These are phyloP conservation scores for Sebastes minor DNA, from an alignment of 2,797 vertebrate genomes.

Conservation along the genomic window DNA sequence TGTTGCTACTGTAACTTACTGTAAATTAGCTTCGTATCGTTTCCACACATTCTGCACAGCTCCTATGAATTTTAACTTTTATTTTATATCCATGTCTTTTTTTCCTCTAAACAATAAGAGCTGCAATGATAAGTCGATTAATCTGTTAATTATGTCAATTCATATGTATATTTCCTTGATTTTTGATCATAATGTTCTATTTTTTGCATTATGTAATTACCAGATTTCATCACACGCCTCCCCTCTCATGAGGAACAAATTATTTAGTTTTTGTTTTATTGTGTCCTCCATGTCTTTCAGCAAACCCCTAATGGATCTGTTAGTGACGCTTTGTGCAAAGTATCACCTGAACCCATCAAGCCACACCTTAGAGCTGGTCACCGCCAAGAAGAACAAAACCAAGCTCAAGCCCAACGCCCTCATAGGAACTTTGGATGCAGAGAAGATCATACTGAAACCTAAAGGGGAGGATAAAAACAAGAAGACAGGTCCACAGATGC, in stretches of 20 bases:
- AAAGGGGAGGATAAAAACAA: constrained; percentile 91
- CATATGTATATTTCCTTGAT: not conserved
- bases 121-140: not conserved
- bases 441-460: constrained; percentile 91
- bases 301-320: constrained; percentile 95
- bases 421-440: constrained; percentile 91
- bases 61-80: not conserved
- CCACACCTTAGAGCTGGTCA: constrained; percentile 92
- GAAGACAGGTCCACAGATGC: constrained; percentile 88
- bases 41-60: not conserved
- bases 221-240: not conserved
- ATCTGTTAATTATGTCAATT: not conserved
- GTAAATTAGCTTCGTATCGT: not conserved
- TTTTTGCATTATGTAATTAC: not conserved
- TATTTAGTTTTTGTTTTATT: not conserved
- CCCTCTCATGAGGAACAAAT: not conserved
- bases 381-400: constrained; percentile 86
- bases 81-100: not conserved
- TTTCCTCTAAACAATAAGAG: not conserved
- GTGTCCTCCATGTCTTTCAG: constrained; percentile 75
- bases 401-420: constrained; percentile 95
- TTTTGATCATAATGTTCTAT: not conserved
- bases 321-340: constrained; percentile 93
- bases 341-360: constrained; percentile 95
- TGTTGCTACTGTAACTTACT: not conserved